These are phyloP conservation scores for Phortica variegata DNA, from an alignment of 1,140 invertebrate species.

Conservation along the genomic window DNA sequence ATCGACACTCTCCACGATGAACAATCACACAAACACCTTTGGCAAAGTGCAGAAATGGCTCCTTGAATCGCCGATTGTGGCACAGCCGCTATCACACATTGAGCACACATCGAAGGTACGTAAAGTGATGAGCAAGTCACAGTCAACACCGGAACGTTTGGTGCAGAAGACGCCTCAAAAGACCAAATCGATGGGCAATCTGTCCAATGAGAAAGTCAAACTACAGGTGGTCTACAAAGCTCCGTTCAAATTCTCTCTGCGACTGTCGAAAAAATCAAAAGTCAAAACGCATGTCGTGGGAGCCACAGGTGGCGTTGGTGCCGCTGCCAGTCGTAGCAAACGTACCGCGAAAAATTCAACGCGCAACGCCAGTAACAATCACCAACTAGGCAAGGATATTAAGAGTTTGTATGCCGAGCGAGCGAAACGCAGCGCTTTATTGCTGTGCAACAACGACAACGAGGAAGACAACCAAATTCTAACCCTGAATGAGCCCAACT, in stretches of 20 bases:
- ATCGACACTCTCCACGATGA: constrained; percentile 59
- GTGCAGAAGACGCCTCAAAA: constrained; percentile 50
- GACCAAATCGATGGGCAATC: constrained; percentile 49
- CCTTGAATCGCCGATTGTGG: constrained; percentile 66
- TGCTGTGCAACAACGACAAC: constrained; percentile 40
- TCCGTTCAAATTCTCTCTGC: constrained; percentile 80
- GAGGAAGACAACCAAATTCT: constrained; percentile 52
- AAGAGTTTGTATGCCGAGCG: constrained; percentile 18
- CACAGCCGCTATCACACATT: constrained; percentile 63
- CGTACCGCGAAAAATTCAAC: constrained; percentile 23
- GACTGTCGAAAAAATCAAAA: constrained; percentile 67
- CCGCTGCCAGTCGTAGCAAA: constrained; percentile 29
- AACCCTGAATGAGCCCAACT: constrained; percentile 50
- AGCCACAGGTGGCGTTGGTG: constrained; percentile 21
- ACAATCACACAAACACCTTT: constrained; percentile 71
- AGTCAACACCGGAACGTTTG: constrained; percentile 47
- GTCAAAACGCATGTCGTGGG: constrained; percentile 60
- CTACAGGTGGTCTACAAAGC: constrained; percentile 83
- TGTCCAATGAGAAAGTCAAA: constrained; percentile 66
- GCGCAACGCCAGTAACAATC: constrained; percentile 24
- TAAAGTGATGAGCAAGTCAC: constrained; percentile 53
- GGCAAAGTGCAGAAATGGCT: constrained; percentile 83
- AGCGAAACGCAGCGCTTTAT: constrained; percentile 35
- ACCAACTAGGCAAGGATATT: constrained; percentile 16
- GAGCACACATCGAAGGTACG: constrained; percentile 59